Evolutionary conservation across 2,113 vertebrate species (phyloP).

Genomic region (Gallinago undulata): DNA sequence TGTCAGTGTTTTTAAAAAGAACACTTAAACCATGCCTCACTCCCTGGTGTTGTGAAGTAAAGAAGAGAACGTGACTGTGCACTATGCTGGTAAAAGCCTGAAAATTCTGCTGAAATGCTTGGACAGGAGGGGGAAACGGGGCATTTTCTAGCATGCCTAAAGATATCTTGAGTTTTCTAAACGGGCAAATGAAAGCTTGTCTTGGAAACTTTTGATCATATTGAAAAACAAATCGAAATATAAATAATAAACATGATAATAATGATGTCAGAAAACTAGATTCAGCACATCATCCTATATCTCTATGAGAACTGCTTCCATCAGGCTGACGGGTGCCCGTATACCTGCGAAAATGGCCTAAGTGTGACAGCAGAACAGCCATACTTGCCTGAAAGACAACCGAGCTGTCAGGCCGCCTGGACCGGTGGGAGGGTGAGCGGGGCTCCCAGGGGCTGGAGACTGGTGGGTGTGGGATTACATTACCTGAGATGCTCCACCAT

Average conservation of each 20-base stretch:
- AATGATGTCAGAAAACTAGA: neutral
- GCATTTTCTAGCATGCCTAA: neutral
- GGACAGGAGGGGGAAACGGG: neutral
- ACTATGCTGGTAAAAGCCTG: neutral
- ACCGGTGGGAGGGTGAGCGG: neutral
- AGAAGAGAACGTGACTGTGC: neutral
- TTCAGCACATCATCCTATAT: neutral
- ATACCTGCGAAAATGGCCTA: neutral
- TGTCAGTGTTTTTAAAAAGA: conserved; percentile 20
- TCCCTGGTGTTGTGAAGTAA: neutral
- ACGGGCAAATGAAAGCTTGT: neutral
- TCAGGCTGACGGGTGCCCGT: neutral
- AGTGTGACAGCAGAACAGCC: neutral
- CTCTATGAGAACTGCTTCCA: neutral
- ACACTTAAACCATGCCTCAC: neutral
- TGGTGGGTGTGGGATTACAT: neutral
- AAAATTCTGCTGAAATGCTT: neutral
- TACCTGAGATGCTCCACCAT: neutral
- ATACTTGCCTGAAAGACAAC: neutral
- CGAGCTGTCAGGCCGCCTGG: neutral
- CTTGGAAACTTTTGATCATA: neutral
- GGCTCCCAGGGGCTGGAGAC: neutral
- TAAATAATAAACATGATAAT: neutral
- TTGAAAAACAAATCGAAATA: neutral
- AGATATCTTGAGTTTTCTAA: neutral